Conservation (phyloP, 2,888 invertebrate species). For the Chironomus riparius region DNA sequence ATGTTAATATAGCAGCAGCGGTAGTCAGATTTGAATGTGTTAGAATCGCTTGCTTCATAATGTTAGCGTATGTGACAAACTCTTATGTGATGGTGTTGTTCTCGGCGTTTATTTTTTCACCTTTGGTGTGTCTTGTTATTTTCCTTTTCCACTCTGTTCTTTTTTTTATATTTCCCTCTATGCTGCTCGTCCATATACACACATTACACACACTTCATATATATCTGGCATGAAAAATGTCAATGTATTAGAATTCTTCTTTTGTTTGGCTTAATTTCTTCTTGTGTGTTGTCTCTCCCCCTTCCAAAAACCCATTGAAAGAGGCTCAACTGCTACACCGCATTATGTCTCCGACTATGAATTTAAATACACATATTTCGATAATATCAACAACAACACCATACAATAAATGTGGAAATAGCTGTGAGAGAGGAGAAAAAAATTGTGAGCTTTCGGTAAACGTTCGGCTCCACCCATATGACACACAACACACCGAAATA, state of each 20-base stretch:
- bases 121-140: slow-evolving; percentile 24
- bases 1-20: not conserved
- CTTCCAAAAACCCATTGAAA: too few species aligned
- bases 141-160: slow-evolving; percentile 22
- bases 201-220: not conserved
- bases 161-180: not conserved
- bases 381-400: too few species aligned
- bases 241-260: not conserved
- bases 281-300: too few species aligned
- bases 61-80: slow-evolving; percentile 13
- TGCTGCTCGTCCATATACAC: not conserved
- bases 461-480: slow-evolving; percentile 21
- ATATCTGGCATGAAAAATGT: too few species aligned
- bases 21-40: not conserved
- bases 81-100: slow-evolving; percentile 25
- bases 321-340: not conserved
- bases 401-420: not conserved
- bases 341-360: not conserved
- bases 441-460: slow-evolving; percentile 4
- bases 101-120: slow-evolving; percentile 26
- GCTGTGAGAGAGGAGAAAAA: not conserved
- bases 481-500: not conserved
- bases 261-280: too few species aligned
- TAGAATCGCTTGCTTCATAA: not conserved
- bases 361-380: not conserved